Evolutionary conservation across 2,113 vertebrate genomes (phyloP).

Genomic region (Mastomys natalensis): DNA sequence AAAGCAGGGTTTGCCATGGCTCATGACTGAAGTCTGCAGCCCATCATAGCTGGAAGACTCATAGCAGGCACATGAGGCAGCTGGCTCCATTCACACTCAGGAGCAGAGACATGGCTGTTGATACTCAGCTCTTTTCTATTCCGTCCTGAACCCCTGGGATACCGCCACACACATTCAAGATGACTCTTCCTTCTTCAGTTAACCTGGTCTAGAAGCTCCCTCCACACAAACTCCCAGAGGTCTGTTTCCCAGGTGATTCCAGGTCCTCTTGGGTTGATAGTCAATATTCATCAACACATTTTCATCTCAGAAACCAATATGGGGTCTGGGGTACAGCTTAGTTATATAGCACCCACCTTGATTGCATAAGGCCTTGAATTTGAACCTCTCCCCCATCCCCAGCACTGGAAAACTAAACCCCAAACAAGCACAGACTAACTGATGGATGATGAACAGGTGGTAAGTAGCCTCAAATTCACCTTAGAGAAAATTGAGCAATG

Average conservation of each 20-base stretch:
- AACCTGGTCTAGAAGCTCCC: not conserved
- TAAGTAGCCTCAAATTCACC: not conserved
- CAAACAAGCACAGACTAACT: not conserved
- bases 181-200: not conserved
- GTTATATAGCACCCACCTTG: not conserved
- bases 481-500: not conserved
- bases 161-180: not conserved
- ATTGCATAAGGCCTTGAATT: not conserved
- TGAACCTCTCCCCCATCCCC: no score
- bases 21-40: fast-evolving
- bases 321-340: not conserved
- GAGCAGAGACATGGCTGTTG: not conserved
- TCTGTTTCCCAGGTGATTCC: not conserved
- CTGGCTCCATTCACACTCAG: not conserved
- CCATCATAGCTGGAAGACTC: not conserved
- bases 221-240: not conserved
- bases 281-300: not conserved
- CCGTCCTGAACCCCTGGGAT: no score
- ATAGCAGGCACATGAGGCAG: not conserved
- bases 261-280: not conserved
- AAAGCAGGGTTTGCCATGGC: not conserved
- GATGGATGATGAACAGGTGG: not conserved
- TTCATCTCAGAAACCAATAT: not conserved
- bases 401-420: not conserved
- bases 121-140: not conserved